These are phyloP conservation scores for Thalassoma bifasciatum DNA, from an alignment of 2,113 vertebrate species.

Conservation along the genomic window DNA sequence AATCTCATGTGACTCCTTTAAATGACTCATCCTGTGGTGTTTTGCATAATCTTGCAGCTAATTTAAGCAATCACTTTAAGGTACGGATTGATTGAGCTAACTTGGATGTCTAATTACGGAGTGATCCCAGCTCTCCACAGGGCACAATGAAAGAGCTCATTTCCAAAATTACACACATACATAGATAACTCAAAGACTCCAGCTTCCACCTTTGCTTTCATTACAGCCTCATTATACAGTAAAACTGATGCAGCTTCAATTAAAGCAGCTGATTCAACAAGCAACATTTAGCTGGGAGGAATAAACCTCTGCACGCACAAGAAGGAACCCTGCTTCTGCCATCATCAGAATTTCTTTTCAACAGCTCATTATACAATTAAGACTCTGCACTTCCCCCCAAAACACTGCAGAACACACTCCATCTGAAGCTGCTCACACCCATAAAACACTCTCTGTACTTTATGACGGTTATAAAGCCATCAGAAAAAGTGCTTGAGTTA, in stretches of 20 bases:
- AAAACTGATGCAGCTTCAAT: neutral
- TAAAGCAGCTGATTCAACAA: conserved; percentile 14
- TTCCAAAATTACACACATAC: neutral
- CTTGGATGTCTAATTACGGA: conserved; percentile 36
- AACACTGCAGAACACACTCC: conserved; percentile 5
- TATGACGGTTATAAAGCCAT: conserved; percentile 36
- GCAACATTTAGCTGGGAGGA: neutral
- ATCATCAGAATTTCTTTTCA: conserved; percentile 1
- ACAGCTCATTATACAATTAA: conserved; percentile 22
- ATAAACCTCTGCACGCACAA: neutral
- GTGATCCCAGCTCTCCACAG: conserved; percentile 3
- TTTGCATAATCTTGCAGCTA: conserved; percentile 5
- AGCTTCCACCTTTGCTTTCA: conserved; percentile 22
- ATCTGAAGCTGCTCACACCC: conserved; percentile 18
- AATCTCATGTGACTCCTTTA: neutral
- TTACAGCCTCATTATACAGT: conserved; percentile 21
- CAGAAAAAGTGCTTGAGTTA: neutral
- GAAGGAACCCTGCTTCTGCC: neutral
- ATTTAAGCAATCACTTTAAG: conserved; percentile 37
- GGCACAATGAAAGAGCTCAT: neutral
- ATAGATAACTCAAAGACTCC: conserved; percentile 20
- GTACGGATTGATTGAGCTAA: conserved; percentile 32
- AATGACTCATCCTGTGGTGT: neutral
- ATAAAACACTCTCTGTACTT: conserved; percentile 22
- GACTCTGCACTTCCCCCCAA: neutral